Conservation (phyloP, 2,888 invertebrate genomes). For the Eutolmus rufibarbis region DNA sequence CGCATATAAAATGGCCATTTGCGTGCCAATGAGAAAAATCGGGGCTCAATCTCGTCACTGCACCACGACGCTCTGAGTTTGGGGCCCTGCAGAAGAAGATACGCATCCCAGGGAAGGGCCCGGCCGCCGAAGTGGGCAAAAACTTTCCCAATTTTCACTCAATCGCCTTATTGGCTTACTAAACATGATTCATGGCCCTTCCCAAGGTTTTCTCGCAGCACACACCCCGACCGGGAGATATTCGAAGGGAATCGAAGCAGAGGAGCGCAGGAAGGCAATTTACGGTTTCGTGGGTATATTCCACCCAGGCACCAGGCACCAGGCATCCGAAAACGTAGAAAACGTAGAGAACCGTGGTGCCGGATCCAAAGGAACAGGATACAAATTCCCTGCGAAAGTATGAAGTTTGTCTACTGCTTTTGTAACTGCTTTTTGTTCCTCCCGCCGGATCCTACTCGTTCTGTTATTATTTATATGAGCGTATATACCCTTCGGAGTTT, state of each 20-base stretch:
- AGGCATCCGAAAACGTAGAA: background rate
- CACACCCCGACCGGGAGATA: background rate
- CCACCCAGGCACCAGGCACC: background rate
- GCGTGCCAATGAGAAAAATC: background rate
- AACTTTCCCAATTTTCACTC: slow-evolving; percentile 43
- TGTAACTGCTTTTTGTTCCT: slow-evolving; percentile 27
- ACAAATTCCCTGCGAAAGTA: slow-evolving; percentile 26
- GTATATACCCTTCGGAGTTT: background rate
- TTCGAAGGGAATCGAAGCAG: slow-evolving; percentile 19
- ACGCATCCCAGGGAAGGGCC: background rate
- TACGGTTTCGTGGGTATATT: slow-evolving; percentile 32
- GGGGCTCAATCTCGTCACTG: background rate
- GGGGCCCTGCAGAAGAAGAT: slow-evolving; percentile 4
- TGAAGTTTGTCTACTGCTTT: slow-evolving; percentile 28
- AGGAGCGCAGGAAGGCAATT: slow-evolving; percentile 32
- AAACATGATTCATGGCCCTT: slow-evolving; percentile 41
- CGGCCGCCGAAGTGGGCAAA: background rate
- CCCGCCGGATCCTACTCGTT: background rate
- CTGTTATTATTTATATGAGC: slow-evolving; percentile 22
- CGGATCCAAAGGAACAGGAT: background rate
- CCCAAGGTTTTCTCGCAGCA: slow-evolving; percentile 7
- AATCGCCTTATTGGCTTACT: slow-evolving; percentile 42
- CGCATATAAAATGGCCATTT: background rate
- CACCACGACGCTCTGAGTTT: background rate
- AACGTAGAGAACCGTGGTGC: slow-evolving; percentile 7